Base-by-base conservation (phyloP, 2,113 vertebrate genomes). In the Oreochromis aureus region DNA sequence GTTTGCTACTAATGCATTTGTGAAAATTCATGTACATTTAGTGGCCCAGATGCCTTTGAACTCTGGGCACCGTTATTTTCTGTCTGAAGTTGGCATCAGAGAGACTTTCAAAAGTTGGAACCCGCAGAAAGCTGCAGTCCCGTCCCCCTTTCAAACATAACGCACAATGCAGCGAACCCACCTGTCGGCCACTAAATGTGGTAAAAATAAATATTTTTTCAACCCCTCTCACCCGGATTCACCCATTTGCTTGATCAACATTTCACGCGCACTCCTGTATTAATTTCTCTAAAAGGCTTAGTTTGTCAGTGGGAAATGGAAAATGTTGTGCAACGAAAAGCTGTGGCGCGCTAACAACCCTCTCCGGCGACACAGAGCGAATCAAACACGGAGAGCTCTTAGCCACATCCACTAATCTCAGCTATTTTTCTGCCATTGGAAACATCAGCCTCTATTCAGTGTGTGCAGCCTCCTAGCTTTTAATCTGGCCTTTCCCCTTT, bases 391-490 rank as follows among this genome's bases (percentile, higher is more conserved):
- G 44, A 80, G 85, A 39, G 58, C 89, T 89, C 79, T 83, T 80
- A 59, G 85, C 66, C 85, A 87, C 90, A 87, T 76, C 11, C 81
- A 89, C 76, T 80, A 86, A 89, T 85, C 89, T 86, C 87, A 79
- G 91, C 87, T 66, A 44, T 92, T 87, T 86, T 83, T 86, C 87
- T 88, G 54, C 87, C 82, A 48, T 32, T 84, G 85, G 83, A 90
- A 91, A 85, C 83, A 89, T 85, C 87, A 39, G 81, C 88, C 73
- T 85, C 41, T 34, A 81, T 89, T 92, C 86, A 94, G 36, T 6
- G 78, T 51, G 30, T 89, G 85, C 83, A 85, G 83, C 80, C 89
- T 89, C 55, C 48, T 54, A 10, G 73, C 83, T 88, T 91, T 89
- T 89, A 90, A 93, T 87, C 88, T 91, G 61, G 10, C 76, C 27